phyloP scores from a whole-genome alignment of 2,888 invertebrate species.

The Drosophila rellima region DNA sequence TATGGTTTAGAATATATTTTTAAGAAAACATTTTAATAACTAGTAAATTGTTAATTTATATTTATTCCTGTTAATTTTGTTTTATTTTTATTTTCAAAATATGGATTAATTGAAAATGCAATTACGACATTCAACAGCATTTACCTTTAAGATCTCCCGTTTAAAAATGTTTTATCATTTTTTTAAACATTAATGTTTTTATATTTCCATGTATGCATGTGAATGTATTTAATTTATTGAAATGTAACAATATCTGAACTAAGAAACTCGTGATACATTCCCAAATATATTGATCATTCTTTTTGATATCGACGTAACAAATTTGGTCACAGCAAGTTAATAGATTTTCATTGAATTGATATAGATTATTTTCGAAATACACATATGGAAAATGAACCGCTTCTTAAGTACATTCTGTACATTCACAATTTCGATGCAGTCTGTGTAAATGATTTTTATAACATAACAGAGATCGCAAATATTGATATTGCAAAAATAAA shows the following conservation, averaged over 20 bases:
- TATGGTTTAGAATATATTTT: constrained; percentile 39
- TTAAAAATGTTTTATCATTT: constrained; percentile 7
- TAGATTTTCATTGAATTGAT: constrained; percentile 12
- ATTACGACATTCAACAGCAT: constrained; percentile 42
- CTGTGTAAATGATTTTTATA: neutral
- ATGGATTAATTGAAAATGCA: constrained; percentile 47
- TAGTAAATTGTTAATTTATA: constrained; percentile 41
- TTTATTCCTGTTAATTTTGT: constrained; percentile 15
- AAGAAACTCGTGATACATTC: constrained; percentile 1
- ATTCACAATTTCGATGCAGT: neutral
- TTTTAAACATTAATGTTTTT: neutral
- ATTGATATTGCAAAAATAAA: neutral
- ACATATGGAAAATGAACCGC: neutral
- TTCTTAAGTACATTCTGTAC: neutral
- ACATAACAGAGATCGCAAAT: neutral
- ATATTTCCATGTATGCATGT: neutral
- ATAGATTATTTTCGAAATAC: neutral
- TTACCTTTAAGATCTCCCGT: constrained; percentile 16
- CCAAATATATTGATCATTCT: neutral
- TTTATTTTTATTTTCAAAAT: constrained; percentile 4
- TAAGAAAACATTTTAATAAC: constrained; percentile 54
- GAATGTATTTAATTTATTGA: constrained; percentile 8
- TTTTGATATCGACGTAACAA: constrained; percentile 4
- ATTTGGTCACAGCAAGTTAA: constrained; percentile 21
- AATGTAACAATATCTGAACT: constrained; percentile 8